Base-by-base conservation (phyloP, 92 coral and sea anemone species). In the Actinernus sp. region DNA sequence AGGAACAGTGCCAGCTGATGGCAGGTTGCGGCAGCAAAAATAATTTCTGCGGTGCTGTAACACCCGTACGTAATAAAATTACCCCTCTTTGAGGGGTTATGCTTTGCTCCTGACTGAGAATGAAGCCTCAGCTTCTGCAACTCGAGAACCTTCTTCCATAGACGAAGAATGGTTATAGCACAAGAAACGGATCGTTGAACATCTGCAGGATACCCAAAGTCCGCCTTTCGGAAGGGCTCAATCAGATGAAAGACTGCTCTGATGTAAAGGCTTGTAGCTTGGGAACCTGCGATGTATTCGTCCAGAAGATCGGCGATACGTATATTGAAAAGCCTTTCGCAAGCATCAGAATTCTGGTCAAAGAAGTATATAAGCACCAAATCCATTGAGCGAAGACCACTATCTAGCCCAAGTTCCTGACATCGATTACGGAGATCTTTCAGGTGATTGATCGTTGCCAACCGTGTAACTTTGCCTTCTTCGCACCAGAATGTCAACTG, bases 1-100 rank as follows among this genome's bases (percentile, higher is more conserved):
- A 81, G 23, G 63, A 71, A 64, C 87, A 71, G 55, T 56, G 79
- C 79, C 31, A 79, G 63, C 53, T 70, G 79, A 16, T 80, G 68
- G 5, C 31, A 79, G 63, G 50, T 70, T 73, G 23, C 71, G 68
- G 5, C 63, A 1, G 55, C 53, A 55, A 78, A 78, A 32, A 67
- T 53, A 30, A 78, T 34, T 36, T 78, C 84, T 3, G 84, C 76
- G 0, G 71, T 55, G 34, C 26, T 29, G 43, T 78, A 78, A 46
- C 51, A 68, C 4, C 78, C 85, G 28, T 50, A 59, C 0, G 78
- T 78, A 7, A 59, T 32, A 46, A 68, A 78, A 2, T 39, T 31
- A 3, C 78, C 85, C 20, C 59, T 25, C 18, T 40, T 50, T 12
- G 78, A 18, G 2, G 77, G 78, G 30, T 78, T 49, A 26, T 26